Evolutionary conservation across 2,797 vertebrate species (phyloP), one percentile per base, ranked within the genome.

Genomic region (Sebastes nivosus): DNA sequence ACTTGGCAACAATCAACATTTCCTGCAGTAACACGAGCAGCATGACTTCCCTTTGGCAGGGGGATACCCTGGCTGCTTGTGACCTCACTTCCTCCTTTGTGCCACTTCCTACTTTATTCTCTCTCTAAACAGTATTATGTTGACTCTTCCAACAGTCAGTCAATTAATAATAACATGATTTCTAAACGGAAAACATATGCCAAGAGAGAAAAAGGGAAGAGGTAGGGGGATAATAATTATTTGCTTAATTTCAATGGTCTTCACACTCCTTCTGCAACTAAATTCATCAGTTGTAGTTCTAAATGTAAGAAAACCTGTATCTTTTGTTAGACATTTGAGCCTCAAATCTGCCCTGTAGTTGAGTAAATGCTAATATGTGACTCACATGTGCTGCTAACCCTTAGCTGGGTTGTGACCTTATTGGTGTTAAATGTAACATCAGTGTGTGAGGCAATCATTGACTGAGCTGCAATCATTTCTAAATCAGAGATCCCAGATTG

Each of bases 11-110:
- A 16, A 16, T 67, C 8, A 77, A 52, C 84, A 85, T 89, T 88
- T 84, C 67, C 69, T 60, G 25, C 46, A 52, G 25, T 20, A 63
- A 70, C 36, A 13, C 22, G 38, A 74, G 75, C 57, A 86, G 14
- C 65, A 10, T 67, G 85, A 87, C 85, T 83, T 89, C 83, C 74
- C 59, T 57, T 57, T 63, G 20, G 8, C 13, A 14, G n/a, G 18
- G 67, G 66, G 29, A 25, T 77, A 25, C 63, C 34, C 70, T 60
- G 20, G 2, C 32, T 78, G 73, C 57, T 30, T 72, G 32, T 92
- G 89, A 90, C 83, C 75, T 91, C 76, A 90, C 75, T 87, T 90
- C 61, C 80, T 82, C 66, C 42, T 75, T 46, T 77, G 16, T 64
- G 18, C 54, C 54, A 71, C 77, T 87, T 91, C 87, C 80, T 54